phyloP scores from a whole-genome alignment of 2,797 vertebrate genomes.

The Vespertilio murinus region DNA sequence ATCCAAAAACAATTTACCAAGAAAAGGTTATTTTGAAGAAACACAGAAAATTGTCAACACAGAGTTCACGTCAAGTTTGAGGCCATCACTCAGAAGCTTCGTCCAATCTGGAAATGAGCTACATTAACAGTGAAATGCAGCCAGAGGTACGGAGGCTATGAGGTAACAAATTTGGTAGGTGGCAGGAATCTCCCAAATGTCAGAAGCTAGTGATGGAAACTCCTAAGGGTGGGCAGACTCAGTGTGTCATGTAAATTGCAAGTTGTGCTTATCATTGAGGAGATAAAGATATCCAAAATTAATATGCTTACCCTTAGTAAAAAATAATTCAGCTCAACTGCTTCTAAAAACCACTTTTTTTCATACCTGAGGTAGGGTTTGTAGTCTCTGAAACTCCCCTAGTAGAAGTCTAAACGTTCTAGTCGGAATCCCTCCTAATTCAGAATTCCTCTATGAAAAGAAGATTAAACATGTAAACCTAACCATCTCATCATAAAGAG shows the following conservation, averaged over 20 bases:
- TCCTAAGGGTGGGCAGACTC: not conserved
- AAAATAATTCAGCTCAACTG: not conserved
- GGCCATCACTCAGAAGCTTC: not conserved
- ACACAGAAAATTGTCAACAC: not conserved
- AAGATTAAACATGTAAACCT: not conserved
- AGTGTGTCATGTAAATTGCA: not conserved
- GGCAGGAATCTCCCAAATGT: not conserved
- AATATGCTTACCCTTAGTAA: too few species aligned
- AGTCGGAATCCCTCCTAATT: not conserved
- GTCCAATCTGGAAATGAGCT: not conserved
- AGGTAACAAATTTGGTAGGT: not conserved
- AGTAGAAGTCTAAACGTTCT: not conserved
- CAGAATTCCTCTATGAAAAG: not conserved
- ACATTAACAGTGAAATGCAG: not conserved
- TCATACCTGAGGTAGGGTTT: not conserved
- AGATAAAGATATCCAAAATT: not conserved
- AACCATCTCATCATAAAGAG: not conserved
- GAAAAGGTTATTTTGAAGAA: not conserved
- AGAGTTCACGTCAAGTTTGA: not conserved
- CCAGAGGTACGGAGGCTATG: not conserved
- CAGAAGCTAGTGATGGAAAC: not conserved
- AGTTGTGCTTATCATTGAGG: not conserved
- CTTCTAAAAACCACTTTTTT: not conserved
- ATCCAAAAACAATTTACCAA: not conserved
- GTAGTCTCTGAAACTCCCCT: not conserved